Base-by-base conservation (phyloP, 2,113 vertebrate genomes). In the Halcyon malimbica region DNA sequence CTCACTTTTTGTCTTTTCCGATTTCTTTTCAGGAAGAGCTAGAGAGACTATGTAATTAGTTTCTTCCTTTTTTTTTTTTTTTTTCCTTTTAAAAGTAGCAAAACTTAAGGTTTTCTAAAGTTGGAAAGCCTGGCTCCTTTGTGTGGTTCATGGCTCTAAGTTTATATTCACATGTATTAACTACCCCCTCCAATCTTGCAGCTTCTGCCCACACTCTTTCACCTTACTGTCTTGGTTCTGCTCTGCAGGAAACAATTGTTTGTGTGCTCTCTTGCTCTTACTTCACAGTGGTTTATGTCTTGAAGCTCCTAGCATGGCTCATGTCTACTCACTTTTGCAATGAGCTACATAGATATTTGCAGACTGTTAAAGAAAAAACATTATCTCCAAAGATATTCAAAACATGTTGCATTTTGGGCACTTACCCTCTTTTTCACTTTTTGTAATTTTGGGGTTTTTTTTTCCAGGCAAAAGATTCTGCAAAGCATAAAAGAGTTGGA, bases 391-490 rank as follows among this genome's bases (percentile, higher is more conserved):
- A 83, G 16, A 23, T 62, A 69, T 65, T 26, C 56, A 57, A 87
- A 54, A 0, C 10, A 16, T 2, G 3, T 15, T 71, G 42, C 5
- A 2, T 48, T 95, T 90, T 26, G 26, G 37, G 12, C 0, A 0
- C 13, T 69, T 89, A 53, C 2, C 50, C 50, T 16, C 16, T 62
- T 76, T 57, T 87, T 78, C 26, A 42, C 5, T 80, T 57, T 44
- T 70, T 48, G 1, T n/a, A 1, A 13, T 28, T 69, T 48, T n/a
- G 48, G 48, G 48, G 33, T 23, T 53, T 25, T 62, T 48, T 50
- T 67, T 11, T 8, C 29, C 6, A 16, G 53, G 29, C 31, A 59
- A 57, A 48, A 62, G 60, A 9, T 75, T 73, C 24, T 65, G 31
- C 60, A 62, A 71, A 48, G 31, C 15, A 11, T 65, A 24, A 74